These are phyloP conservation scores for Carposina sasakii DNA, from an alignment of 1,140 invertebrate species.

Conservation along the genomic window DNA sequence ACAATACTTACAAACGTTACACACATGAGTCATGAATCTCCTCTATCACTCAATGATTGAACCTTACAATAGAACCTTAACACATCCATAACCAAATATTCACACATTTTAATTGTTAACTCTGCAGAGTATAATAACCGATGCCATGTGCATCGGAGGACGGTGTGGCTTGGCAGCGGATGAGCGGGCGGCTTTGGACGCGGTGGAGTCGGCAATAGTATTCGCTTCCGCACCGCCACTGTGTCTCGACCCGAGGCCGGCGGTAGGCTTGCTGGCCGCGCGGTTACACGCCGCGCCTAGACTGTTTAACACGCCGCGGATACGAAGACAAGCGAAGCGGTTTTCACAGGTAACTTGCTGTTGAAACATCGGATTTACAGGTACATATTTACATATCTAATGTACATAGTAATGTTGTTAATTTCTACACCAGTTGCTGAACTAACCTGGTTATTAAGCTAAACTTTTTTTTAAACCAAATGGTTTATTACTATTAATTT, in stretches of 20 bases:
- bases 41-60: too few relatives aligned
- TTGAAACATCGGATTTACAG: too few relatives aligned
- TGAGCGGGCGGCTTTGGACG: slow-evolving; percentile 84
- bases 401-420: too few relatives aligned
- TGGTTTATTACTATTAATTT: too few relatives aligned
- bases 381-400: too few relatives aligned
- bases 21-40: too few relatives aligned
- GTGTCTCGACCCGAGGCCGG: slow-evolving; percentile 89
- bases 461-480: too few relatives aligned
- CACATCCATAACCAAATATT: too few relatives aligned
- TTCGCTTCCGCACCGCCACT: slow-evolving; percentile 87
- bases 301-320: slow-evolving; percentile 81
- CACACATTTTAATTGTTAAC: not conserved
- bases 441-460: too few relatives aligned
- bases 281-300: slow-evolving; percentile 82
- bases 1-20: too few relatives aligned
- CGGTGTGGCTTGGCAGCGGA: slow-evolving; percentile 83
- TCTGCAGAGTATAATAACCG: slow-evolving; percentile 80
- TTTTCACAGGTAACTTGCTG: slow-evolving; percentile 79
- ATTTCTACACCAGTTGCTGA: too few relatives aligned
- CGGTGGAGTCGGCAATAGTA: slow-evolving; percentile 86
- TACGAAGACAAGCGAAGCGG: slow-evolving; percentile 82
- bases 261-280: slow-evolving; percentile 82
- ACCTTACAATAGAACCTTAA: too few relatives aligned
- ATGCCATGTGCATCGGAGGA: slow-evolving; percentile 80